These are phyloP conservation scores for Sarcophaga subvicina DNA, from an alignment of 2,888 invertebrate species.

Conservation along the genomic window DNA sequence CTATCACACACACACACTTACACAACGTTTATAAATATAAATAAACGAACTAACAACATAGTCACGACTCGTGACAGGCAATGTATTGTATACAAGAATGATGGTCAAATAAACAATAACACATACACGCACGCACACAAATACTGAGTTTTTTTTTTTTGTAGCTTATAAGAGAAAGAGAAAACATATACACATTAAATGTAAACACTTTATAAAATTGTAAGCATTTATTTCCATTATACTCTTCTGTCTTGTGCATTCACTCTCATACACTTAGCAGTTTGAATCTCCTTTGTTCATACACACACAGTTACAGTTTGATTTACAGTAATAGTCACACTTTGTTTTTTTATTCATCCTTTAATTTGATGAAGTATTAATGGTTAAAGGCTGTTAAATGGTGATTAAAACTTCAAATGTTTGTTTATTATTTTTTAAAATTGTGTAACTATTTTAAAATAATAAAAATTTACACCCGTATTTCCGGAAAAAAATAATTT, in stretches of 20 bases:
- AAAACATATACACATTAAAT: neutral
- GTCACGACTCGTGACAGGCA: neutral
- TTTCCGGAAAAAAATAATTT: no score
- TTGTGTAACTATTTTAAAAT: no score
- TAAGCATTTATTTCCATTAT: neutral
- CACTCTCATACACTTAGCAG: no score
- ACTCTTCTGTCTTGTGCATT: neutral
- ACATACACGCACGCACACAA: neutral
- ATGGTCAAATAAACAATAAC: neutral
- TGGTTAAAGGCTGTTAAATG: neutral
- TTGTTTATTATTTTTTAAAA: no score
- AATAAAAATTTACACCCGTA: no score
- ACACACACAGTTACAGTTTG: no score
- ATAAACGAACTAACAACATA: neutral
- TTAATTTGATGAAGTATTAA: neutral
- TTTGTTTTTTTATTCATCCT: neutral
- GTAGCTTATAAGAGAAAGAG: neutral
- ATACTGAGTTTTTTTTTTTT: neutral
- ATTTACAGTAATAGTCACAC: no score
- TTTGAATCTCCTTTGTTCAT: no score
- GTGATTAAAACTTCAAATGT: neutral
- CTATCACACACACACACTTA: neutral
- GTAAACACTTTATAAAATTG: neutral
- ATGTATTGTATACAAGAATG: neutral
- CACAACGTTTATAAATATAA: neutral